A percentile compares a stretch with the other conserved stretches of the same genome.
These are phyloP conservation scores for Gadus chalcogrammus DNA, from an alignment of 2,113 vertebrate genomes.

Conservation along the genomic window DNA sequence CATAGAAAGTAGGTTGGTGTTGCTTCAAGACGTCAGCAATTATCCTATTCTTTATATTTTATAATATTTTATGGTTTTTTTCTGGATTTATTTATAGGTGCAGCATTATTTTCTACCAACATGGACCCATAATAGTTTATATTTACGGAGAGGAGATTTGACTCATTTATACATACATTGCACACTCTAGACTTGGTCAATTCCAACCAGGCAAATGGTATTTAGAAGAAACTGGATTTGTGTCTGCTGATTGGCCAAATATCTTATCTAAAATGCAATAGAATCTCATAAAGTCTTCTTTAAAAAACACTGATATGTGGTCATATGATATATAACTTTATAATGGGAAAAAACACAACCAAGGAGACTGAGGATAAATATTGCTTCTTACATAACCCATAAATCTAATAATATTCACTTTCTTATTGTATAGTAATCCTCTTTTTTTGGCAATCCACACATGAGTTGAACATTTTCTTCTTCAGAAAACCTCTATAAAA, in stretches of 20 bases:
- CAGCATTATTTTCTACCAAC: constrained; percentile 68
- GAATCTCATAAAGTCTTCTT: constrained; percentile 49
- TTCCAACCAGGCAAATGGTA: constrained; percentile 76
- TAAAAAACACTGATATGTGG: constrained; percentile 47
- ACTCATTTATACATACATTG: constrained; percentile 80
- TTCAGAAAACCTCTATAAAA: constrained; percentile 73
- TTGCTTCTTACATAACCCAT: constrained; percentile 74
- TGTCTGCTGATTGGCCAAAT: constrained; percentile 41
- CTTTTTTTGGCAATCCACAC: constrained; percentile 73
- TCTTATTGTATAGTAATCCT: constrained; percentile 48
- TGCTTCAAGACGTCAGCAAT: constrained; percentile 74
- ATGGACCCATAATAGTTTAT: constrained; percentile 74
- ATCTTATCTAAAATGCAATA: constrained; percentile 30
- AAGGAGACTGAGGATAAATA: constrained; percentile 73
- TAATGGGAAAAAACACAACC: constrained; percentile 63
- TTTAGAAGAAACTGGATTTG: constrained; percentile 10
- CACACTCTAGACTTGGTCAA: constrained; percentile 78
- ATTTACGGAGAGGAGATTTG: constrained; percentile 82
- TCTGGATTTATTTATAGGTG: constrained; percentile 68
- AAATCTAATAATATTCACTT: constrained; percentile 60
- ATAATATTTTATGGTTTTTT: background rate
- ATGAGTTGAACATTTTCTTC: constrained; percentile 47
- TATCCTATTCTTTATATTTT: constrained; percentile 71
- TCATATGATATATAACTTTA: constrained; percentile 55
- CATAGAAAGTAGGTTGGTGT: constrained; percentile 77